Conservation (phyloP, 1,140 invertebrate species). For the Pseudachorutes palmiensis region DNA sequence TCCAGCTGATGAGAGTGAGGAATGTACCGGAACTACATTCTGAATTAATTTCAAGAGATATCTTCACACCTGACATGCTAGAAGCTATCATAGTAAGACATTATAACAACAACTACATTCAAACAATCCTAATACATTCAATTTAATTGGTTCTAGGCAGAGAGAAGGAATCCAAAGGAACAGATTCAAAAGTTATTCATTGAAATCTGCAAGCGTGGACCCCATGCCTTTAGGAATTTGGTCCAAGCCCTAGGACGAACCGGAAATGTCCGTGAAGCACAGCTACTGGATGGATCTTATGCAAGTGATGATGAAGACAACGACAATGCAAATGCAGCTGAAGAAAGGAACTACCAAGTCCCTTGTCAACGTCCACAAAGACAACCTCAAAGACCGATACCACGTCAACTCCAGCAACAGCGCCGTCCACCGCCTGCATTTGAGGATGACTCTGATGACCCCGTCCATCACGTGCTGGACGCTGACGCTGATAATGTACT, state of each 20-base stretch:
- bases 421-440: not conserved
- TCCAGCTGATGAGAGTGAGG: not conserved
- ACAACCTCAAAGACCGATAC: too few relatives aligned
- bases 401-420: not conserved
- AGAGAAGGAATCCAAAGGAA: conserved; percentile 1
- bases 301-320: not conserved
- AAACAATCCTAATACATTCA: not conserved
- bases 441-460: not conserved
- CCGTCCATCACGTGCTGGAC: not conserved
- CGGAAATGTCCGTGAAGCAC: conserved; percentile 4
- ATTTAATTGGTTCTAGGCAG: not conserved
- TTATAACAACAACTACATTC: not conserved
- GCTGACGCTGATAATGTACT: conserved; percentile 5
- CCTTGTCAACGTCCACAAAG: not conserved
- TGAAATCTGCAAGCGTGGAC: conserved; percentile 9
- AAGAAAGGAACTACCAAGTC: not conserved
- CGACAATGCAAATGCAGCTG: not conserved
- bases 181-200: conserved; percentile 12
- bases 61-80: conserved; percentile 10
- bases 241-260: not conserved
- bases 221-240: conserved; percentile 5
- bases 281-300: conserved; percentile 6
- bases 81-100: conserved; percentile 1
- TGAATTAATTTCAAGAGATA: not conserved
- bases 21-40: conserved; percentile 1